Evolutionary conservation across 2,113 vertebrate species (phyloP), one percentile per base, ranked within the genome.

Genomic region (Hepsetus odoe): DNA sequence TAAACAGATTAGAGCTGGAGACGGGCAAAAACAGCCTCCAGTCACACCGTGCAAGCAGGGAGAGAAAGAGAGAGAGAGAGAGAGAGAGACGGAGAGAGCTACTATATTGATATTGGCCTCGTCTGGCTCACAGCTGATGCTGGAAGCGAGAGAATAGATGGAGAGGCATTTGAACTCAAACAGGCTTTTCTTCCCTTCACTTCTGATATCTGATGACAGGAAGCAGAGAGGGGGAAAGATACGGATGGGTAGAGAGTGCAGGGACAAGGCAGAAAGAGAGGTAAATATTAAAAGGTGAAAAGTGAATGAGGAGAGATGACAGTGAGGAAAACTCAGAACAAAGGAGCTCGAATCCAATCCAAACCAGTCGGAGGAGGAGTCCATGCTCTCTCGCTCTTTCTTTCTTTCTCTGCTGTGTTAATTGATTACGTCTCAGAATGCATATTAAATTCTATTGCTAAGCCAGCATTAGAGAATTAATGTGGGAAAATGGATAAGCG

Each of bases 111-210:
- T 58, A 44, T 55, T 79, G 56, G 81, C 76, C 76, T 24, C 44
- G 76, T 65, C 82, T 86, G 77, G 73, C 82, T 88, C 68, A 53
- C 81, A 86, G 82, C 79, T 51, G 80, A 87, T 83, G 38, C 42
- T 32, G 73, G 71, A 82, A 74, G 79, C 81, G 86, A 85, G 84
- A 86, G 85, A 90, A 88, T 79, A 88, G 83, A 79, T 81, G 77
- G 82, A 53, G 83, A 87, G 80, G 75, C 35, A 84, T 90, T 91
- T 93, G 90, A 93, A 91, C 88, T 90, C 80, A 82, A 88, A 83
- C 77, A 26, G 88, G 82, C 86, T 86, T 85, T 88, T 84, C 83
- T 89, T 76, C 24, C 79, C 58, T n/a, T 55, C 56, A 75, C 82
- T 82, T 84, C 79, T 75, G 58, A 77, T 85, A 87, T 88, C 87